A percentile compares a stretch with the other conserved stretches of the same genome.
Evolutionary conservation across 2,113 vertebrate genomes (phyloP).

Genomic region (Psittacara wagleri): DNA sequence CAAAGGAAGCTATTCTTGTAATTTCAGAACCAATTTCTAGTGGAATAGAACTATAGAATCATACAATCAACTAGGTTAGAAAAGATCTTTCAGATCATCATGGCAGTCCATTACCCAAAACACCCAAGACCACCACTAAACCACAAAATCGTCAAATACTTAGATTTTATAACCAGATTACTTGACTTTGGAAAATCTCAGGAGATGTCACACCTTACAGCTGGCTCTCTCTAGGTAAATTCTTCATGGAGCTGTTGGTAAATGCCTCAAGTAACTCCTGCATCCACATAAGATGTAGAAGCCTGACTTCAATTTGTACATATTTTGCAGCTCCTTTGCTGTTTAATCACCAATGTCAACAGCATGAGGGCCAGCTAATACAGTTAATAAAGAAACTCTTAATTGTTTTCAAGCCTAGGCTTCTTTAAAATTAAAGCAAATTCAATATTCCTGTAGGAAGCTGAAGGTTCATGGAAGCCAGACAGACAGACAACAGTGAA

Average conservation of each 20-base stretch:
- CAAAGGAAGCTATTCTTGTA: background rate
- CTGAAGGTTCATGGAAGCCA: background rate
- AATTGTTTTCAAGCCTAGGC: background rate
- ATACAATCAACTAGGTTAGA: background rate
- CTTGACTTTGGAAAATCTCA: background rate
- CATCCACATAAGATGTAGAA: background rate
- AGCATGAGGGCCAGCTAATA: background rate
- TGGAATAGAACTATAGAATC: background rate
- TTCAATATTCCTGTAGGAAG: background rate
- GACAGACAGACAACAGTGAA: background rate
- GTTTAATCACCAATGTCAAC: background rate
- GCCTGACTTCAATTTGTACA: background rate
- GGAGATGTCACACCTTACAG: background rate
- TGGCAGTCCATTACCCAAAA: background rate
- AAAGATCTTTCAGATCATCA: background rate
- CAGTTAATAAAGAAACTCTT: background rate
- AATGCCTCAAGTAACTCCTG: background rate
- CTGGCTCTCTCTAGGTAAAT: background rate
- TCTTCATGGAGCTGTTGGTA: background rate
- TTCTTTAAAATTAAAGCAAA: background rate
- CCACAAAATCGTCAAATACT: background rate
- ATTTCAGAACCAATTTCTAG: background rate
- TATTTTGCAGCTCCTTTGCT: background rate
- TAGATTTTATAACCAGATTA: background rate
- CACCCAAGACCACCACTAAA: background rate